Conservation (phyloP, 1,140 invertebrate species). For the Sycophaga agraensis region DNA sequence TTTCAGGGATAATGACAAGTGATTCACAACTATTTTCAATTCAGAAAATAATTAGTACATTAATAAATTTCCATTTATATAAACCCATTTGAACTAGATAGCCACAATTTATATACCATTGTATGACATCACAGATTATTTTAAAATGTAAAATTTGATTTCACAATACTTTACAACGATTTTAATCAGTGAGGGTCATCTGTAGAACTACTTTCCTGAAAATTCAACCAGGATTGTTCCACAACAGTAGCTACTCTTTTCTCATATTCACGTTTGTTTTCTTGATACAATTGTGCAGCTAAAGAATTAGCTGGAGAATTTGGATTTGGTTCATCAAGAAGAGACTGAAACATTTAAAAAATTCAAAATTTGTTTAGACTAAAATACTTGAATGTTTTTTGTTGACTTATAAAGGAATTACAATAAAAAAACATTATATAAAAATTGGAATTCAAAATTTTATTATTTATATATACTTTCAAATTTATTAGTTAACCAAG, state of each 20-base stretch:
- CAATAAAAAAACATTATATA: conserved; percentile 35
- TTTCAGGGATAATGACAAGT: no score
- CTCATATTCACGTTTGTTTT: conserved; percentile 70
- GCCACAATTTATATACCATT: no score
- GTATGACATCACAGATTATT: no score
- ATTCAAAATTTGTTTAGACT: no score
- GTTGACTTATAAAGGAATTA: no score
- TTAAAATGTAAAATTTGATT: no score
- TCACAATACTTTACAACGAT: conserved; percentile 28
- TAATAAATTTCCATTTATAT: no score
- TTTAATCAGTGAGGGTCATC: conserved; percentile 56
- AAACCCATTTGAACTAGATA: no score
- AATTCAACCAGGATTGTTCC: conserved; percentile 68
- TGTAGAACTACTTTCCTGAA: conserved; percentile 51
- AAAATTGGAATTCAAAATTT: conserved; percentile 52
- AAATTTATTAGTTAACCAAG: conserved; percentile 40
- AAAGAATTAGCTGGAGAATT: conserved; percentile 72
- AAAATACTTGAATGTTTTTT: no score
- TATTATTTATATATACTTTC: conserved; percentile 41
- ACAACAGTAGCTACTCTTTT: conserved; percentile 70
- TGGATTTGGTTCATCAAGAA: conserved; percentile 70
- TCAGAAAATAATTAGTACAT: no score
- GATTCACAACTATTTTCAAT: no score
- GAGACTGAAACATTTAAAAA: conserved; percentile 57
- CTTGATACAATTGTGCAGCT: conserved; percentile 70